Evolutionary conservation across 2,113 vertebrate genomes (phyloP).

Genomic region (Platysternon megacephalum): DNA sequence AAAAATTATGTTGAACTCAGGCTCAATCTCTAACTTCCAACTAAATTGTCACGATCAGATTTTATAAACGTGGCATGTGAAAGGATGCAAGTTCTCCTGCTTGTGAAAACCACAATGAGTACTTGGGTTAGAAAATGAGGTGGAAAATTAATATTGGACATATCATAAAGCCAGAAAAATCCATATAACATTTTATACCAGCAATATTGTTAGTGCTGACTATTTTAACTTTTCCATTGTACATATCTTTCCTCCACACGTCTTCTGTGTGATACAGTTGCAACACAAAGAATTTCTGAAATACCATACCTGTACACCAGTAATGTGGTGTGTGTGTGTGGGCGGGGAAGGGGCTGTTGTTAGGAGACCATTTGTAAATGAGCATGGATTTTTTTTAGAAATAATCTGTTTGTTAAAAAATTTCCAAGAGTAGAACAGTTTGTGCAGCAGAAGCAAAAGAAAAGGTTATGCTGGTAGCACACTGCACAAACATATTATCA

Average conservation of each 20-base stretch:
- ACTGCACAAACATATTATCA: not conserved
- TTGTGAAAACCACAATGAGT: not conserved
- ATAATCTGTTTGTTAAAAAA: slow-evolving; percentile 46
- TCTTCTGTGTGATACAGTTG: not conserved
- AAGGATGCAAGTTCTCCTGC: not conserved
- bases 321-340: not conserved
- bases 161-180: not conserved
- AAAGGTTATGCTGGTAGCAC: slow-evolving; percentile 33
- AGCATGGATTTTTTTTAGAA: slow-evolving; percentile 10
- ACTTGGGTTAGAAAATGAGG: not conserved
- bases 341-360: not conserved
- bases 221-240: not conserved
- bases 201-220: not conserved
- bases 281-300: not conserved
- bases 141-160: not conserved
- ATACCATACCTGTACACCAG: not conserved
- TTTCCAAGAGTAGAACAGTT: slow-evolving; percentile 47
- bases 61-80: accelerated
- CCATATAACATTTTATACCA: not conserved
- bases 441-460: slow-evolving; percentile 22
- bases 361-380: slow-evolving; percentile 54
- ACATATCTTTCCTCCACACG: not conserved
- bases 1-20: not conserved
- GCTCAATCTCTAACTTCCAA: not conserved
- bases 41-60: not conserved